phyloP scores from a whole-genome alignment of 2,797 vertebrate species.

The Siniperca undulata region DNA sequence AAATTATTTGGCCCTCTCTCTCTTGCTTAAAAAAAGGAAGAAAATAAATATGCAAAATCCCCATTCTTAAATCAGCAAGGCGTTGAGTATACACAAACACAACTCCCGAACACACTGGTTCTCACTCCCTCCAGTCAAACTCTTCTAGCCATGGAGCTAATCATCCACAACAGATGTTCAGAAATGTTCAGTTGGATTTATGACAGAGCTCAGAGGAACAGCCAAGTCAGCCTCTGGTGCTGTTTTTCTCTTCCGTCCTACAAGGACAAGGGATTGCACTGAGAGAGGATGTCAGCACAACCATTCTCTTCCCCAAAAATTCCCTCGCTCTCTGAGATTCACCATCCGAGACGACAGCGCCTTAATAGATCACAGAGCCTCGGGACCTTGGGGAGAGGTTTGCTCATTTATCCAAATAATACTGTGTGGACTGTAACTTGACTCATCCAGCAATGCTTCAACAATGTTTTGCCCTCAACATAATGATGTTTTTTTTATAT shows the following conservation, averaged over 20 bases:
- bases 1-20: slow-evolving; percentile 34
- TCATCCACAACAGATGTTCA: slow-evolving; percentile 88
- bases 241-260: slow-evolving; percentile 79
- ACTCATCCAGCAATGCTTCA: slow-evolving; percentile 64
- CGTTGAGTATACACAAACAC: slow-evolving; percentile 46
- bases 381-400: slow-evolving; percentile 77
- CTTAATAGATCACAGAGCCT: slow-evolving; percentile 79
- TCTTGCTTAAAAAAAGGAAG: slow-evolving; percentile 6
- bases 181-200: slow-evolving; percentile 86
- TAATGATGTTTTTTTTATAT: slow-evolving; percentile 47
- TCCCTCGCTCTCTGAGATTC: slow-evolving; percentile 66
- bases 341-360: slow-evolving; percentile 73
- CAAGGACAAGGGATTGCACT: slow-evolving; percentile 82
- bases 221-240: slow-evolving; percentile 86
- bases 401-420: slow-evolving; percentile 81
- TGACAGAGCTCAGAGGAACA: slow-evolving; percentile 84
- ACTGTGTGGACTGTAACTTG: slow-evolving; percentile 72
- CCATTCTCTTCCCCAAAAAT: slow-evolving; percentile 68
- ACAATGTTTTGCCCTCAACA: slow-evolving; percentile 46
- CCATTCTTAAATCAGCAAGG: slow-evolving; percentile 72
- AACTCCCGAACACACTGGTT: slow-evolving; percentile 62
- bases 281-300: slow-evolving; percentile 80
- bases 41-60: slow-evolving; percentile 70
- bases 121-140: slow-evolving; percentile 81
- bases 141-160: slow-evolving; percentile 84